phyloP scores from a whole-genome alignment of 2,888 invertebrate genomes.

The Eutolmus rufibarbis region DNA sequence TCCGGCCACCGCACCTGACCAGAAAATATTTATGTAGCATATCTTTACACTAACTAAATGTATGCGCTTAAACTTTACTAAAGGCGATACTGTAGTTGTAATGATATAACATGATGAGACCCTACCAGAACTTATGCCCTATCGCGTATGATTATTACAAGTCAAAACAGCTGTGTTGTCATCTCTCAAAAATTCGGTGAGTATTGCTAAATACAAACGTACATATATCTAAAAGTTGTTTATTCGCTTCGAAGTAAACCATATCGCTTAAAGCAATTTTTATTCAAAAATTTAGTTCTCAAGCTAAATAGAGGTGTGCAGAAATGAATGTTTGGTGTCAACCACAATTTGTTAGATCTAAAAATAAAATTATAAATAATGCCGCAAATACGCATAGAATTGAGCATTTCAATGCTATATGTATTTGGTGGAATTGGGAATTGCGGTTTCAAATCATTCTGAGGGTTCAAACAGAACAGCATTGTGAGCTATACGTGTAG shows the following conservation, averaged over 20 bases:
- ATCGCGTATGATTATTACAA: not conserved
- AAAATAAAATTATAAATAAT: not conserved
- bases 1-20: not conserved
- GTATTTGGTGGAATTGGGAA: not conserved
- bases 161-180: not conserved
- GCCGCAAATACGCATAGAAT: not conserved
- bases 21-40: not conserved
- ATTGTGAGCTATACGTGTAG: not conserved
- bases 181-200: not conserved
- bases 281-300: not conserved
- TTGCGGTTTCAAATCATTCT: not conserved
- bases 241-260: not conserved
- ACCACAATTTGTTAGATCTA: not conserved
- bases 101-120: not conserved
- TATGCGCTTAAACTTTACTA: not conserved
- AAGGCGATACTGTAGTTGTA: not conserved
- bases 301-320: not conserved
- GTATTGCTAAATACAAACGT: not conserved
- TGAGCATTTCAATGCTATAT: not conserved
- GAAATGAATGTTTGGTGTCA: not conserved
- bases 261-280: not conserved
- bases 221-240: not conserved
- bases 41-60: not conserved
- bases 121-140: not conserved
- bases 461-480: not conserved